These are phyloP conservation scores for Phrynocephalus guinanensis DNA, from an alignment of 2,797 vertebrate genomes.

Conservation along the genomic window DNA sequence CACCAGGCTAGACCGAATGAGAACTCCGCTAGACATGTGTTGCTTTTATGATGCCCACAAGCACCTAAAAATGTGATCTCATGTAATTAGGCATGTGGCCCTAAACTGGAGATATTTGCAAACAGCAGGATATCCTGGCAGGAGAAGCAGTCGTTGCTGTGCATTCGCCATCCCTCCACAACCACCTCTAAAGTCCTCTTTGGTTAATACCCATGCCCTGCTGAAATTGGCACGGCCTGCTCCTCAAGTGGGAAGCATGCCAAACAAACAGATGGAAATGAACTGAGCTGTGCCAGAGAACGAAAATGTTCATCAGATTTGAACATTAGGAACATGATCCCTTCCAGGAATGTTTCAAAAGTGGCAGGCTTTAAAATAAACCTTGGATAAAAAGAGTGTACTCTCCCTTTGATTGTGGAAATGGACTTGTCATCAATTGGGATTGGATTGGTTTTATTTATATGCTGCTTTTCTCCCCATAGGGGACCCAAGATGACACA, in stretches of 20 bases:
- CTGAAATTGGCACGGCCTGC: slow-evolving; percentile 74
- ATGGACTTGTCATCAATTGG: slow-evolving; percentile 26
- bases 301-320: slow-evolving; percentile 67
- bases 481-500: no score
- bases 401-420: slow-evolving; percentile 7
- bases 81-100: slow-evolving; percentile 76
- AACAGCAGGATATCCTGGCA: slow-evolving; percentile 81
- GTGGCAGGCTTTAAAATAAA: slow-evolving; percentile 37
- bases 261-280: slow-evolving; percentile 80
- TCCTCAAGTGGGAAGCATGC: slow-evolving; percentile 72
- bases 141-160: slow-evolving; percentile 72
- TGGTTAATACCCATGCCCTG: slow-evolving; percentile 79
- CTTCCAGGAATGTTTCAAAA: slow-evolving; percentile 69
- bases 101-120: slow-evolving; percentile 76
- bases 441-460: no score
- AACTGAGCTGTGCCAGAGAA: slow-evolving; percentile 74
- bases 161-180: slow-evolving; percentile 55
- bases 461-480: no score
- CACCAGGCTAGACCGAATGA: slow-evolving; percentile 63
- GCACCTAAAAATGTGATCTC: slow-evolving; percentile 77
- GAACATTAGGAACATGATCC: slow-evolving; percentile 69
- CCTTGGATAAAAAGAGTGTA: slow-evolving; percentile 25
- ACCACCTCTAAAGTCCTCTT: slow-evolving; percentile 68
- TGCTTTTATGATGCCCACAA: slow-evolving; percentile 75
- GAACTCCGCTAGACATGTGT: slow-evolving; percentile 73